Evolutionary conservation across 2,888 invertebrate genomes (phyloP).

Genomic region (Apamea monoglypha): DNA sequence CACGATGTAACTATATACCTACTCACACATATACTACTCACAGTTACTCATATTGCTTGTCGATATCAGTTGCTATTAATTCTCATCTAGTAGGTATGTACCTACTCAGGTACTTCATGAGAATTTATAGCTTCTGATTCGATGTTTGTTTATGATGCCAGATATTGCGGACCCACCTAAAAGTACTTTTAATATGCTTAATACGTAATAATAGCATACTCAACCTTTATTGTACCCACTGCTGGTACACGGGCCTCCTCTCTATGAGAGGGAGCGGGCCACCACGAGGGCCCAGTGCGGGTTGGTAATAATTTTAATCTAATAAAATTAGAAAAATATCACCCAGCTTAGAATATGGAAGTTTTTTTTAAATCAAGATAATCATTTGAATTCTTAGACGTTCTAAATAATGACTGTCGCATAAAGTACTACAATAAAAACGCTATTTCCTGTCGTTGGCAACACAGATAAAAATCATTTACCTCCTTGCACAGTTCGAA

Average conservation of each 20-base stretch:
- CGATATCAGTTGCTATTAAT: neutral
- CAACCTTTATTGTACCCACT: too few species aligned
- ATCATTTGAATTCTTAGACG: neutral
- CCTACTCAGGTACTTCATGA: neutral
- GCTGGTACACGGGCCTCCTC: too few species aligned
- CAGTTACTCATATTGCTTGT: too few species aligned
- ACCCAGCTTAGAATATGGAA: too few species aligned
- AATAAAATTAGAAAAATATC: neutral
- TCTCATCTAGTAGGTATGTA: neutral
- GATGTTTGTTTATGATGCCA: neutral
- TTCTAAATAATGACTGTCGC: slow-evolving; percentile 19
- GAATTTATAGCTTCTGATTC: neutral
- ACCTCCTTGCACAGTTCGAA: slow-evolving; percentile 14
- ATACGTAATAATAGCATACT: too few species aligned
- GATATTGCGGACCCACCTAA: neutral
- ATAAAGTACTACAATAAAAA: slow-evolving; percentile 20
- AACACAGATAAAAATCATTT: slow-evolving; percentile 50
- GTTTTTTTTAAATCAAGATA: neutral
- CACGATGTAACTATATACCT: too few species aligned
- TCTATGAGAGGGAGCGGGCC: too few species aligned
- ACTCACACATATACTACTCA: too few species aligned
- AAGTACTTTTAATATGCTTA: neutral
- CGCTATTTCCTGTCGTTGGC: slow-evolving; percentile 41
- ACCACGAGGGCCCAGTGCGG: too few species aligned
- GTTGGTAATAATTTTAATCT: neutral